Evolutionary conservation across 1,140 invertebrate species (phyloP).

Genomic region (Bathynomus jamesi): DNA sequence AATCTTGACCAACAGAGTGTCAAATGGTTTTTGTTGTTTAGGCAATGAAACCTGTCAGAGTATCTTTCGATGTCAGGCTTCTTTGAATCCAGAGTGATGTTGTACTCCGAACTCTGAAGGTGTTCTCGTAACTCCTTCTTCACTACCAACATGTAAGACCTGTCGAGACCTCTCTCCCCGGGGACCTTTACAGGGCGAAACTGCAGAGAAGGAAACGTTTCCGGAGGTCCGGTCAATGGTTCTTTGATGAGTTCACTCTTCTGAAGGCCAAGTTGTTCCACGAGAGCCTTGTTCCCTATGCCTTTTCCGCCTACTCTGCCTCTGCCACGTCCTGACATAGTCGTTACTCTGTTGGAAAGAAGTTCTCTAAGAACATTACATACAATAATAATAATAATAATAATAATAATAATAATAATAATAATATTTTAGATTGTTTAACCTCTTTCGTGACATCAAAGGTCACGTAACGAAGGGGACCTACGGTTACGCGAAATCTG

Average conservation of each 20-base stretch:
- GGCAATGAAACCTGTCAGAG: neutral
- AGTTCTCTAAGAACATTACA: too few species aligned
- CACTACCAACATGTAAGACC: neutral
- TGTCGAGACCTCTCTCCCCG: neutral
- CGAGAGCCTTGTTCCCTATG: neutral
- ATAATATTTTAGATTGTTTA: too few species aligned
- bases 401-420: too few species aligned
- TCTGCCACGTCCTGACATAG: neutral
- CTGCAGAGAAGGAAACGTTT: neutral
- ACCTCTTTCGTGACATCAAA: too few species aligned
- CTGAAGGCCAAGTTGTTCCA: neutral
- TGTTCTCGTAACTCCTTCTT: neutral
- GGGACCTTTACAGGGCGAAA: neutral
- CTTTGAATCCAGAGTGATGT: too few species aligned
- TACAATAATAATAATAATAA: too few species aligned
- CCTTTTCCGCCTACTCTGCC: neutral
- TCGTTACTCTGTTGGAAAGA: too few species aligned
- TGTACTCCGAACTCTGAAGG: neutral
- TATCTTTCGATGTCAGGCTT: neutral
- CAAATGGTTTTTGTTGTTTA: neutral
- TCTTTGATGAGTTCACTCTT: neutral
- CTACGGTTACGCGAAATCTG: too few species aligned
- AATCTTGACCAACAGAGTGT: neutral
- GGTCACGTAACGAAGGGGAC: too few species aligned
- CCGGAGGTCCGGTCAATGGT: neutral